A percentile compares a stretch with the other conserved stretches of the same genome.
These are phyloP conservation scores for Anolis carolinensis DNA, from an alignment of 2,113 vertebrate species.

Conservation along the genomic window DNA sequence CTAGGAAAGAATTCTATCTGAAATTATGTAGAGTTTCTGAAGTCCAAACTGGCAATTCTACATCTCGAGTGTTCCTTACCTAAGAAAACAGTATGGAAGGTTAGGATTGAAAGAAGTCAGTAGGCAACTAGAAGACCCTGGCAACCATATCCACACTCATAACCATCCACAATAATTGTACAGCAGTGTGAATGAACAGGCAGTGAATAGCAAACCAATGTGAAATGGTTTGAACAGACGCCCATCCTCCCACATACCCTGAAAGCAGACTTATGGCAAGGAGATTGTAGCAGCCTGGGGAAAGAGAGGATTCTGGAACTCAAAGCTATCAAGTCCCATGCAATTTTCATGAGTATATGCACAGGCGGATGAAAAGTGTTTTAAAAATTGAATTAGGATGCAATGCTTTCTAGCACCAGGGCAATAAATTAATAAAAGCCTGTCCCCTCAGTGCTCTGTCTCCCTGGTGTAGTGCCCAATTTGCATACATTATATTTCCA, in stretches of 20 bases:
- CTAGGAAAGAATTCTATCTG: no score
- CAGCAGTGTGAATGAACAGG: not conserved
- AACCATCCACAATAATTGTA: not conserved
- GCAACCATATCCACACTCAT: no score
- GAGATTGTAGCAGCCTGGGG: not conserved
- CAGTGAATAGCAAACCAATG: no score
- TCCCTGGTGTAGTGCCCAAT: not conserved
- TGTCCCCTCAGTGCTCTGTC: not conserved
- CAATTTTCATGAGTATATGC: slow-evolving; percentile 36
- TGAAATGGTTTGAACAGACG: not conserved
- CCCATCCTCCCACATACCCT: not conserved
- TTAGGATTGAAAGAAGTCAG: no score
- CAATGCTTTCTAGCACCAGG: slow-evolving; percentile 26
- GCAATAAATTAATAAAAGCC: slow-evolving; percentile 31
- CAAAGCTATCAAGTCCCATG: slow-evolving; percentile 13
- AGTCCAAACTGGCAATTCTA: not conserved
- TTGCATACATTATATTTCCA: slow-evolving; percentile 16
- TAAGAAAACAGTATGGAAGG: no score
- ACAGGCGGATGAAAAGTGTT: slow-evolving; percentile 19
- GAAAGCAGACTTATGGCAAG: slow-evolving; percentile 5
- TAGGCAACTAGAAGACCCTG: no score
- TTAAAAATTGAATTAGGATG: slow-evolving; percentile 32
- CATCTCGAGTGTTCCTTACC: no score
- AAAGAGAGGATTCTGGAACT: slow-evolving; percentile 3
- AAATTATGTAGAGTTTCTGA: no score